These are phyloP conservation scores for Rhinolophus sinicus DNA, from an alignment of 2,113 vertebrate genomes.

Conservation along the genomic window DNA sequence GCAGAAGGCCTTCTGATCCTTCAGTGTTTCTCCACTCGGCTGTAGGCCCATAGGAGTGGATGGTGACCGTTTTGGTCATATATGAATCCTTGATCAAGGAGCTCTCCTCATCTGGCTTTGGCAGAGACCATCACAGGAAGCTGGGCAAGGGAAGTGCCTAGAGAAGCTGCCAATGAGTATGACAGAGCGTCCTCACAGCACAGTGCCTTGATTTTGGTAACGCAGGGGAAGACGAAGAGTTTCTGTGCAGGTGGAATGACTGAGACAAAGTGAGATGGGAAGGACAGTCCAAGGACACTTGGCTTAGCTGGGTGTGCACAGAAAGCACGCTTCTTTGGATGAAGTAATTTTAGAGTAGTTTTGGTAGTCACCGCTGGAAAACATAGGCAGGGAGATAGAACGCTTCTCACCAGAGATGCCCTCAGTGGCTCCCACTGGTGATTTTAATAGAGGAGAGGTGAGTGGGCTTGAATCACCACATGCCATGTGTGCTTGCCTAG, in stretches of 20 bases:
- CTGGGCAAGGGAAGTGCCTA: not conserved
- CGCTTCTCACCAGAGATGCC: not conserved
- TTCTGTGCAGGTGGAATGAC: not conserved
- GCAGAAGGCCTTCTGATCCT: not conserved
- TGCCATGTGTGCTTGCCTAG: not conserved
- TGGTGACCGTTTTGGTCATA: not conserved
- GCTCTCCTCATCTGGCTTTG: not conserved
- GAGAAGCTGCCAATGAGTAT: not conserved
- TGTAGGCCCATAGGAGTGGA: not conserved
- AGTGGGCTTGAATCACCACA: not conserved
- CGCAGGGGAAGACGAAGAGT: not conserved
- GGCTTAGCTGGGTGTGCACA: not conserved
- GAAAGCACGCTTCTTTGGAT: not conserved
- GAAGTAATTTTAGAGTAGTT: not conserved
- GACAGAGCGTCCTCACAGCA: not conserved
- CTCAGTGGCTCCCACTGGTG: not conserved
- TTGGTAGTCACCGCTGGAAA: not conserved
- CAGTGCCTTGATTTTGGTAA: not conserved
- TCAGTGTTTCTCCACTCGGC: not conserved
- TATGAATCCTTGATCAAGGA: not conserved
- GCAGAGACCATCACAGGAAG: not conserved
- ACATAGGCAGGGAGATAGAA: not conserved
- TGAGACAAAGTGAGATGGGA: not conserved
- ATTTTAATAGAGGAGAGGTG: not conserved
- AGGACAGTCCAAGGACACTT: not conserved